A percentile compares a stretch with the other conserved stretches of the same genome.
These are phyloP conservation scores for Tetramorium parvispinum DNA, from an alignment of 1,140 invertebrate species.

Conservation along the genomic window DNA sequence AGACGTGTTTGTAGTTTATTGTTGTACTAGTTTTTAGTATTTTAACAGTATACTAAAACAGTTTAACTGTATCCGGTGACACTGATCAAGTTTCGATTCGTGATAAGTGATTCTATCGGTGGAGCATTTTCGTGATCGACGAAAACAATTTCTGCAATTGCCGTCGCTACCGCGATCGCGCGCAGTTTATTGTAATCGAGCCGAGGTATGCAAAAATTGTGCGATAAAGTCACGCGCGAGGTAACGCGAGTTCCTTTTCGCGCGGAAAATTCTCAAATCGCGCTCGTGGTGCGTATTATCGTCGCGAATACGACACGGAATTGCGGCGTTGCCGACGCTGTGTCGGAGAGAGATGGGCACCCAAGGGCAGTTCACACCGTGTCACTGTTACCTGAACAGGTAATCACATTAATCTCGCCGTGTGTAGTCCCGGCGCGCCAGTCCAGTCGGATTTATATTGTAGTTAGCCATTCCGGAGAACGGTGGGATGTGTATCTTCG, in stretches of 20 bases:
- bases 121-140: slow-evolving; percentile 21
- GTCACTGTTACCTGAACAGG: slow-evolving; percentile 74
- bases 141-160: slow-evolving; percentile 30
- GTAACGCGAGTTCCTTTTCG: slow-evolving; percentile 64
- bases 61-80: background rate
- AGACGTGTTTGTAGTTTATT: background rate
- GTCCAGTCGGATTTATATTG: slow-evolving; percentile 32
- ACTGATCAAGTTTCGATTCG: background rate
- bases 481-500: slow-evolving; percentile 9
- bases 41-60: background rate
- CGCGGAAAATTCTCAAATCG: slow-evolving; percentile 69
- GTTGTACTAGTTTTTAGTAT: background rate
- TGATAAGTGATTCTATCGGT: slow-evolving; percentile 10
- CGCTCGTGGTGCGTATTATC: slow-evolving; percentile 29
- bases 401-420: slow-evolving; percentile 70
- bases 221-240: slow-evolving; percentile 40
- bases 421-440: slow-evolving; percentile 51
- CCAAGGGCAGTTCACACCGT: slow-evolving; percentile 75
- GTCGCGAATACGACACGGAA: slow-evolving; percentile 68
- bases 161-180: background rate
- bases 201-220: slow-evolving; percentile 45
- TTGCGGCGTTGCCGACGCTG: slow-evolving; percentile 69
- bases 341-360: slow-evolving; percentile 24
- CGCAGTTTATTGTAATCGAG: background rate
- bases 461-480: slow-evolving; percentile 37